Conservation (phyloP, 2,888 invertebrate genomes). For the Adineta ricciae region DNA sequence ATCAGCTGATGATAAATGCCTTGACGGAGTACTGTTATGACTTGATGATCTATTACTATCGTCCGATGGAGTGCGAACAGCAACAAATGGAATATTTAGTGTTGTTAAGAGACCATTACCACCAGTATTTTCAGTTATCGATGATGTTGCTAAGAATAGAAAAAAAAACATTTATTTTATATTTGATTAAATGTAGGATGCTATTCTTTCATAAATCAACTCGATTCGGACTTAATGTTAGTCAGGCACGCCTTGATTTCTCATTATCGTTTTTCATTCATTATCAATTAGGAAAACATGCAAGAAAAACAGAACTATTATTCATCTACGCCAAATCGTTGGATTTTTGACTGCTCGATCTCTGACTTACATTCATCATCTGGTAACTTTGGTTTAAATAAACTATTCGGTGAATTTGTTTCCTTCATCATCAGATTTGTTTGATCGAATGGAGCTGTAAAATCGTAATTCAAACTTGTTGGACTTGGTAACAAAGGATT, state of each 20-base stretch:
- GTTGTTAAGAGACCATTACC: neutral
- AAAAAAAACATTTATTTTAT: no score
- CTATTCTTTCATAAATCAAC: no score
- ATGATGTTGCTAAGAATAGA: neutral
- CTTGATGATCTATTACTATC: slow-evolving; percentile 10
- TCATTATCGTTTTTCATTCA: no score
- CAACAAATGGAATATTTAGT: slow-evolving; percentile 17
- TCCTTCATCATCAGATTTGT: neutral
- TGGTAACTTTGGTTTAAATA: neutral
- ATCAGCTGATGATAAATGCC: neutral
- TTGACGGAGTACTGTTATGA: neutral
- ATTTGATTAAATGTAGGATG: no score
- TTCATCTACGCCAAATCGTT: neutral
- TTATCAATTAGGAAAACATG: no score
- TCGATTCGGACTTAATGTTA: no score
- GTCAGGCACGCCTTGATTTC: no score
- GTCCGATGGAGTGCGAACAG: slow-evolving; percentile 11
- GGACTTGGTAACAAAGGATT: slow-evolving; percentile 22
- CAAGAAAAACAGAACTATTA: no score
- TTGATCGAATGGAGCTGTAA: neutral
- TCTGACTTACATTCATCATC: neutral
- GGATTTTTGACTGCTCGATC: no score
- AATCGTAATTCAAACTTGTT: slow-evolving; percentile 12
- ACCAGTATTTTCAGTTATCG: neutral
- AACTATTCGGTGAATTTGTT: neutral